Conservation (phyloP, 30 jellyfish, hydroid and myxozoan species). For the Aurelia coerulea region DNA sequence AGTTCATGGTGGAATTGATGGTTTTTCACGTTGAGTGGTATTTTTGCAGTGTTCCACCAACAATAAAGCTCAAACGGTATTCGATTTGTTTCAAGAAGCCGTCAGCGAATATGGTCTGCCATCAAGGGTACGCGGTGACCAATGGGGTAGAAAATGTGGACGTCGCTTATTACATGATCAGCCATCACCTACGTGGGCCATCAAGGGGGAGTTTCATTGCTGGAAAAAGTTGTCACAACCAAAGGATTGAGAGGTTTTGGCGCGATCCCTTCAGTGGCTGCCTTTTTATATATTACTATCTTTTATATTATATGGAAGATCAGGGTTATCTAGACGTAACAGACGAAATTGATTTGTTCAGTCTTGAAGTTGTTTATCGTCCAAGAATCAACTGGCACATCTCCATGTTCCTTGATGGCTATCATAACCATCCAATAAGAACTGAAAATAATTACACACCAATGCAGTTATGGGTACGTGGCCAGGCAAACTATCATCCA, state of each 20-base stretch:
- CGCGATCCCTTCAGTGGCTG: constrained; percentile 25
- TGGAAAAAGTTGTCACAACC: constrained; percentile 64
- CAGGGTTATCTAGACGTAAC: no score
- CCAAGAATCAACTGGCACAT: no score
- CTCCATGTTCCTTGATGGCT: no score
- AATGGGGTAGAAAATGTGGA: constrained; percentile 59
- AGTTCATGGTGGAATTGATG: constrained; percentile 51
- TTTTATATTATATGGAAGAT: constrained; percentile 14
- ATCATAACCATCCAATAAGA: no score
- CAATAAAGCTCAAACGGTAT: constrained; percentile 23
- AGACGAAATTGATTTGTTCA: no score
- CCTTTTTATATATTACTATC: constrained; percentile 19
- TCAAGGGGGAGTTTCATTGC: constrained; percentile 53
- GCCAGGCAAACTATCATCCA: no score
- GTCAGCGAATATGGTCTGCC: constrained; percentile 30
- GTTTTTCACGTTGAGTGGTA: constrained; percentile 27
- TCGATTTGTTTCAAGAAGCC: not conserved
- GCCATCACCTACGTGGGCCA: constrained; percentile 49
- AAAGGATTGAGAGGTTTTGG: constrained; percentile 52
- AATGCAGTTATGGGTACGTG: no score
- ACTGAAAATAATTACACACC: no score
- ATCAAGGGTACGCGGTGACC: constrained; percentile 50
- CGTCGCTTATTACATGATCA: constrained; percentile 39
- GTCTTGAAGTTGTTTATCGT: no score
- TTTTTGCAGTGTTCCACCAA: constrained; percentile 21